These are phyloP conservation scores for Spisula subtruncata DNA, from an alignment of 2,888 invertebrate genomes.

Conservation along the genomic window DNA sequence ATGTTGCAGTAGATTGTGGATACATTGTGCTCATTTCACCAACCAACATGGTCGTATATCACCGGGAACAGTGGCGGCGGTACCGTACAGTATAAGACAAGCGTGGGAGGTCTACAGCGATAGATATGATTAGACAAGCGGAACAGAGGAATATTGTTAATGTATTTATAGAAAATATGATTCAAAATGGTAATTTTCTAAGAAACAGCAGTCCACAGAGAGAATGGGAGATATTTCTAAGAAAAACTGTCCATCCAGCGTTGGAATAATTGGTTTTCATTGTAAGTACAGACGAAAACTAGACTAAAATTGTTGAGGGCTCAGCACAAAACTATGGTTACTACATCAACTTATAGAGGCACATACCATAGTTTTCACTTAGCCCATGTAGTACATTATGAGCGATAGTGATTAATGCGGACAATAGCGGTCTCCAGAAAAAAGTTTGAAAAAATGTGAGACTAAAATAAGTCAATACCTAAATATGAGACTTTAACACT, in stretches of 20 bases:
- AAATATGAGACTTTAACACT: no score
- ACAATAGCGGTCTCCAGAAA: no score
- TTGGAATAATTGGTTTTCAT: neutral
- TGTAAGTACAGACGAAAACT: no score
- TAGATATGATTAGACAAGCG: slow-evolving; percentile 6
- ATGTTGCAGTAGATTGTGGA: neutral
- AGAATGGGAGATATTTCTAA: neutral
- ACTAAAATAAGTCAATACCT: no score
- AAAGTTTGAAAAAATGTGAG: no score
- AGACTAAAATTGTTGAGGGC: no score
- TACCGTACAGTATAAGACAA: neutral
- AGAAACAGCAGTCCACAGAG: no score
- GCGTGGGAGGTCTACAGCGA: neutral
- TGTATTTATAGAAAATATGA: neutral
- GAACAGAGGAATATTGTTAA: neutral
- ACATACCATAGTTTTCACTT: no score
- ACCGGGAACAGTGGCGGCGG: neutral
- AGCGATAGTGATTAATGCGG: no score
- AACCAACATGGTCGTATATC: neutral
- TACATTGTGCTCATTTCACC: neutral
- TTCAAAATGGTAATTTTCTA: slow-evolving; percentile 2
- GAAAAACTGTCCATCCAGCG: neutral
- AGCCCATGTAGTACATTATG: no score
- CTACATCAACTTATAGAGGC: no score
- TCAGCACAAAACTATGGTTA: no score